Conservation (phyloP, 2,113 vertebrate species). For the Gopherus evgoodei region DNA sequence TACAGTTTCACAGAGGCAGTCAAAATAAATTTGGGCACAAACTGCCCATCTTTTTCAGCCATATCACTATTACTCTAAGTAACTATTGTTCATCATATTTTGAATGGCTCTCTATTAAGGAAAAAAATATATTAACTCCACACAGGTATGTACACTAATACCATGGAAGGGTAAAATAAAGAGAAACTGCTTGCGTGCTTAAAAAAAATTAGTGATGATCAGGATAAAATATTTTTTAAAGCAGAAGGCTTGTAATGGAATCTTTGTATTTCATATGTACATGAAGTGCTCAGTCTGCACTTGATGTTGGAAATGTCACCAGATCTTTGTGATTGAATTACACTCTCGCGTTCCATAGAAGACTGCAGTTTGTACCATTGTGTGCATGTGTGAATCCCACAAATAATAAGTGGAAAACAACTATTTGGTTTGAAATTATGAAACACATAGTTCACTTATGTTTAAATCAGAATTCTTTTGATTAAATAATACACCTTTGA, state of each 20-base stretch:
- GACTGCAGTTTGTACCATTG: neutral
- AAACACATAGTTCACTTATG: constrained; percentile 50
- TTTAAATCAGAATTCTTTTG: constrained; percentile 53
- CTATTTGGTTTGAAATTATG: constrained; percentile 36
- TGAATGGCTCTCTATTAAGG: accelerated
- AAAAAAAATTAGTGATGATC: neutral
- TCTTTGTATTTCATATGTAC: constrained; percentile 33
- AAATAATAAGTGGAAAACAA: constrained; percentile 5
- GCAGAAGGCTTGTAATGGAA: constrained; percentile 38
- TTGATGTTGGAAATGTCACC: constrained; percentile 55
- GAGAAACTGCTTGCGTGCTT: neutral
- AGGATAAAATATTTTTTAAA: constrained; percentile 21
- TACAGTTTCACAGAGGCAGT: neutral
- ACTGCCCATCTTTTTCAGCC: neutral
- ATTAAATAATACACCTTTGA: constrained; percentile 64
- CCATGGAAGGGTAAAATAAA: accelerated
- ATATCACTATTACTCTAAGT: accelerated
- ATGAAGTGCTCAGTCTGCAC: constrained; percentile 28
- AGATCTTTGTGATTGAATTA: constrained; percentile 34
- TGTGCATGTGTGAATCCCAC: neutral
- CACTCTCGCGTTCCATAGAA: constrained; percentile 6
- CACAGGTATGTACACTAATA: accelerated
- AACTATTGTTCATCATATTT: neutral
- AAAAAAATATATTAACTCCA: accelerated
- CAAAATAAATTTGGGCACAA: neutral